Evolutionary conservation across 2,888 invertebrate genomes (phyloP).

Genomic region (Zaprionus obscuricornis): DNA sequence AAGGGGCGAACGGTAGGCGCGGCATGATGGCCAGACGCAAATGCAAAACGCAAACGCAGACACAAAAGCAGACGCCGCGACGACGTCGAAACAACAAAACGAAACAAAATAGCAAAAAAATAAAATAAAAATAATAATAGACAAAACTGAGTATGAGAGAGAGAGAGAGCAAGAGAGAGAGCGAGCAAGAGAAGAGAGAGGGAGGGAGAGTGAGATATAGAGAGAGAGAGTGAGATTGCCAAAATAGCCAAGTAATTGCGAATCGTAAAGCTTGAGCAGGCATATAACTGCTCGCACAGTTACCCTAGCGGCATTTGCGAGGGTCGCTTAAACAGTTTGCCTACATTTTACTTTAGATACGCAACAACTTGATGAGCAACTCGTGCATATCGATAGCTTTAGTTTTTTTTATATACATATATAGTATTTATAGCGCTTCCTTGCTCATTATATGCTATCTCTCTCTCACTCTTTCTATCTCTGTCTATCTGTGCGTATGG

Average conservation of each 20-base stretch:
- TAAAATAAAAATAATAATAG: slow-evolving; percentile 1
- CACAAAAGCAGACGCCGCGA: slow-evolving; percentile 60
- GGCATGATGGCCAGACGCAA: slow-evolving; percentile 22
- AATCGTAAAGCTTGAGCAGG: slow-evolving; percentile 59
- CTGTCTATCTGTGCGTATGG: slow-evolving; percentile 14
- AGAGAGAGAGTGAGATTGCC: slow-evolving; percentile 43
- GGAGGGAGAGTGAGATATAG: background rate
- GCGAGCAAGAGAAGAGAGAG: slow-evolving; percentile 17
- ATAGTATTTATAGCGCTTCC: slow-evolving; percentile 21
- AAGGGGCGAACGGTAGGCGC: background rate
- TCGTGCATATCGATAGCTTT: slow-evolving; percentile 22
- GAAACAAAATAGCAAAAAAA: slow-evolving; percentile 2
- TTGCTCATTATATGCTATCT: slow-evolving; percentile 4
- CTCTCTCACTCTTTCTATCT: background rate
- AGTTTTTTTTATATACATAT: slow-evolving; percentile 28
- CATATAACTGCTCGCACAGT: slow-evolving; percentile 43
- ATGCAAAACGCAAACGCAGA: slow-evolving; percentile 40
- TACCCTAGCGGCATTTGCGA: slow-evolving; percentile 30
- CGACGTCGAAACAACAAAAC: slow-evolving; percentile 26
- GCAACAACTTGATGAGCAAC: background rate
- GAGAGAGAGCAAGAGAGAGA: background rate
- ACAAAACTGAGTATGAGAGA: background rate
- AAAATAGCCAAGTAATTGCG: slow-evolving; percentile 78
- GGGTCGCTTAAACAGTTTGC: slow-evolving; percentile 20
- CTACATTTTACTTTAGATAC: background rate